Base-by-base conservation (phyloP, 2,113 vertebrate species). In the Solenodon paradoxus region DNA sequence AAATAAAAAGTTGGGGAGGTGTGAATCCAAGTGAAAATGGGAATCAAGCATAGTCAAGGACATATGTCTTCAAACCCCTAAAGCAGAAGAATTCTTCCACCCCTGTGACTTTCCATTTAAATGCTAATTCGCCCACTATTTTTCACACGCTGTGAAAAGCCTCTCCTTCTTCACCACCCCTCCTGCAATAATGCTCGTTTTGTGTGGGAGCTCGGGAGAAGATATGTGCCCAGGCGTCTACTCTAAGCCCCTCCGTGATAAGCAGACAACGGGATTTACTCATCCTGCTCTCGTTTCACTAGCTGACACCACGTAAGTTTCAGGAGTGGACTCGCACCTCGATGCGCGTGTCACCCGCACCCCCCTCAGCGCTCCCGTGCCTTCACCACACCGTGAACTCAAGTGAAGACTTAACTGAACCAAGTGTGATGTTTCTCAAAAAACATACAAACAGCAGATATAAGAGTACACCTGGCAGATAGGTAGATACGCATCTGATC, bases 71-170 rank as follows among this genome's bases (percentile, higher is more conserved):
- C n/a, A 35, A 85, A 91, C 88, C 89, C 61, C 13, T 72, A 63
- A 95, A 93, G 81, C 26, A 64, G 81, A 47, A 77, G 3, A 72
- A 88, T 75, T 90, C 90, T 59, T 88, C 47, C 45, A 81, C 35
- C 74, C n/a, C 49, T 92, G 26, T 53, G 93, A 72, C 28, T 93
- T 89, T 91, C 74, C 74, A 92, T 82, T 94, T 85, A 95, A 93
- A 92, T 95, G 68, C 51, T 89, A 95, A 96, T 93, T 89, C 95
- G 8, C 26, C 49, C 3, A 24, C 82, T 74, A 47, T 88, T 81
- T 94, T 86, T 92, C 79, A 93, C 32, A 91, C 40, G 90, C 59
- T 16, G 19, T 19, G 78, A 40, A n/a, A n/a, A n/a, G n/a, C n/a
- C 79, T 26, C 86, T 72, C 66, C 38, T 92, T 88, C 71, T 77